These are phyloP conservation scores for Neoseiulus cucumeris DNA, from an alignment of 1,140 invertebrate species.

Conservation along the genomic window DNA sequence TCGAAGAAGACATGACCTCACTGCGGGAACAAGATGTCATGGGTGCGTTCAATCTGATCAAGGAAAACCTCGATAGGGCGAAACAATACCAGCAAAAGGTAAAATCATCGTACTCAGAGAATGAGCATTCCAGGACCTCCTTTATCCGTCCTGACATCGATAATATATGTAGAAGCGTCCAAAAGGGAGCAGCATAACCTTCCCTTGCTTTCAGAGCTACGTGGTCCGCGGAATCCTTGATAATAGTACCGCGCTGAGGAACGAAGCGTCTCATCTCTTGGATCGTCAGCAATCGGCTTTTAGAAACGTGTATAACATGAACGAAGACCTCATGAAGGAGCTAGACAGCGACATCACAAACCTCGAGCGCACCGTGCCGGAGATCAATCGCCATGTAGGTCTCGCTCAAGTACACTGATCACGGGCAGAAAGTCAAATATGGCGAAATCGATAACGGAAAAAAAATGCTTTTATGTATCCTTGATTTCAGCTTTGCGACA, in stretches of 20 bases:
- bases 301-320: constrained; percentile 42
- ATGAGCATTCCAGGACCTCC: no score
- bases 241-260: constrained; percentile 37
- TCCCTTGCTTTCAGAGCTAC: background rate
- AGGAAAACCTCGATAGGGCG: constrained; percentile 43
- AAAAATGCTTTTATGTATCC: background rate
- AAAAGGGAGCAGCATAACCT: background rate
- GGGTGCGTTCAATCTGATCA: constrained; percentile 67
- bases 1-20: constrained; percentile 9
- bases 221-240: background rate
- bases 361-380: constrained; percentile 50
- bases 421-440: background rate
- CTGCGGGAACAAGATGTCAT: background rate
- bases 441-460: background rate
- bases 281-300: constrained; percentile 45
- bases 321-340: constrained; percentile 37
- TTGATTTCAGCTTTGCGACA: constrained; percentile 46
- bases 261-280: constrained; percentile 56
- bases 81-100: constrained; percentile 30
- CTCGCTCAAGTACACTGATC: background rate
- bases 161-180: no score
- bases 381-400: constrained; percentile 48
- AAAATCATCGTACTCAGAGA: no score
- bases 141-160: no score
- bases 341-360: constrained; percentile 42